These are phyloP conservation scores for Entomobrya multifasciata DNA, from an alignment of 2,888 invertebrate species.

Conservation along the genomic window DNA sequence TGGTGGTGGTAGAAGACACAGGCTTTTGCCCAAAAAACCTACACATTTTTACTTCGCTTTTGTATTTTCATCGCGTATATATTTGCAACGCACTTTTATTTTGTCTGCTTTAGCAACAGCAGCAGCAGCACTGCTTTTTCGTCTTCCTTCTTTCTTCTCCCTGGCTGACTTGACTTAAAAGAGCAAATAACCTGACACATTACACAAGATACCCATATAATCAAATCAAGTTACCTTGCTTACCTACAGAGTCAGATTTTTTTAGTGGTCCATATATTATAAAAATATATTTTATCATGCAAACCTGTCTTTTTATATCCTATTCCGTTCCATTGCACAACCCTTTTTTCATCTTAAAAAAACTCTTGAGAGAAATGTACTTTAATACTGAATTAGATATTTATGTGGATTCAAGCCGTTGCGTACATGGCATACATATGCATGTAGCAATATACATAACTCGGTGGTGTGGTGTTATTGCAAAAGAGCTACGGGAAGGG, in stretches of 20 bases:
- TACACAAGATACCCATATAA: constrained; percentile 29
- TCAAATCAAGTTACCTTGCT: constrained; percentile 14
- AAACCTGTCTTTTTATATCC: constrained; percentile 15
- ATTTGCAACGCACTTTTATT: constrained; percentile 73
- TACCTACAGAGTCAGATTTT: constrained; percentile 34
- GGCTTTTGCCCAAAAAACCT: constrained; percentile 78
- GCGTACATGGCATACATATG: too few relatives aligned
- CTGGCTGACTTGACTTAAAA: background rate
- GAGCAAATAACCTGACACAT: background rate
- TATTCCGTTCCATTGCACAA: background rate
- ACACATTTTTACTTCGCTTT: constrained; percentile 74
- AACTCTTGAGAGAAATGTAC: background rate
- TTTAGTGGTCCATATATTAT: constrained; percentile 34
- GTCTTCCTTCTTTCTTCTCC: constrained; percentile 12
- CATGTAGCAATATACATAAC: too few relatives aligned
- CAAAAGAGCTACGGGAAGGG: too few relatives aligned
- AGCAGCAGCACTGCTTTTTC: background rate
- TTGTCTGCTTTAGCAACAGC: constrained; percentile 34
- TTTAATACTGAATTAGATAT: too few relatives aligned
- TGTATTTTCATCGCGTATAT: constrained; percentile 78
- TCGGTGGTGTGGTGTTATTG: too few relatives aligned
- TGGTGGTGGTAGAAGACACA: constrained; percentile 73
- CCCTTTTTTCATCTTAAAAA: background rate
- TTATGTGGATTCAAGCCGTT: too few relatives aligned
- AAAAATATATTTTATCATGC: constrained; percentile 19